Evolutionary conservation across 2,113 vertebrate genomes (phyloP).

Genomic region (Embiotoca jacksoni): DNA sequence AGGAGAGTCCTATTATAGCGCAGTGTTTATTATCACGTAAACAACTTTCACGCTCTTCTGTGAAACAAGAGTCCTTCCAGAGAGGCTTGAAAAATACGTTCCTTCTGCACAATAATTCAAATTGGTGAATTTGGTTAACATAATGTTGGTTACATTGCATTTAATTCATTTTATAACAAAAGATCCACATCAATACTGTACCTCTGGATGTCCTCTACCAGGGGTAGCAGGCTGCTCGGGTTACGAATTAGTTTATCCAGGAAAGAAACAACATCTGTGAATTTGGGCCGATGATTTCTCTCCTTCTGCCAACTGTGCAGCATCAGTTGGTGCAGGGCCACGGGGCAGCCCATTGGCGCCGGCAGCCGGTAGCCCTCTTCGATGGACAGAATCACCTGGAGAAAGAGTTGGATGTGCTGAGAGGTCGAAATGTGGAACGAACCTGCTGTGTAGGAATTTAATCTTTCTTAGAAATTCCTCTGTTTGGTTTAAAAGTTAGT

Average conservation of each 20-base stretch:
- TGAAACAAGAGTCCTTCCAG: neutral
- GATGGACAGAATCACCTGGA: constrained; percentile 95
- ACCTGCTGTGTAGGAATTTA: constrained; percentile 1
- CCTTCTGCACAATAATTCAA: neutral
- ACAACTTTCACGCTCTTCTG: neutral
- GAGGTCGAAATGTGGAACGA: neutral
- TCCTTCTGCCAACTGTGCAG: constrained; percentile 98
- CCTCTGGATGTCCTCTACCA: constrained; percentile 95
- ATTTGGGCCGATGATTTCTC: constrained; percentile 94
- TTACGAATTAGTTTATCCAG: constrained; percentile 97
- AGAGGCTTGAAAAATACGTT: neutral
- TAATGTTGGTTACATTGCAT: neutral
- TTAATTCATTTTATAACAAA: neutral
- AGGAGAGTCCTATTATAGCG: neutral
- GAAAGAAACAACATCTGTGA: constrained; percentile 94
- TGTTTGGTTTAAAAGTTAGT: constrained; percentile 2
- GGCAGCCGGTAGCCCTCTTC: constrained; percentile 97
- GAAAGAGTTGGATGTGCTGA: constrained; percentile 18
- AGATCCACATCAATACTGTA: constrained; percentile 63
- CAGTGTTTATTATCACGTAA: neutral
- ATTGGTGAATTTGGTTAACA: neutral
- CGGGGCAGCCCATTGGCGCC: constrained; percentile 95
- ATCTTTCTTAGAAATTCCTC: neutral
- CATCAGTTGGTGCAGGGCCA: constrained; percentile 95
- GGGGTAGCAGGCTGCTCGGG: constrained; percentile 92